Percentiles rank a stretch among this genome's conserved stretches.
Evolutionary conservation across 2,113 vertebrate species (phyloP).

Genomic region (Vulpes vulpes): DNA sequence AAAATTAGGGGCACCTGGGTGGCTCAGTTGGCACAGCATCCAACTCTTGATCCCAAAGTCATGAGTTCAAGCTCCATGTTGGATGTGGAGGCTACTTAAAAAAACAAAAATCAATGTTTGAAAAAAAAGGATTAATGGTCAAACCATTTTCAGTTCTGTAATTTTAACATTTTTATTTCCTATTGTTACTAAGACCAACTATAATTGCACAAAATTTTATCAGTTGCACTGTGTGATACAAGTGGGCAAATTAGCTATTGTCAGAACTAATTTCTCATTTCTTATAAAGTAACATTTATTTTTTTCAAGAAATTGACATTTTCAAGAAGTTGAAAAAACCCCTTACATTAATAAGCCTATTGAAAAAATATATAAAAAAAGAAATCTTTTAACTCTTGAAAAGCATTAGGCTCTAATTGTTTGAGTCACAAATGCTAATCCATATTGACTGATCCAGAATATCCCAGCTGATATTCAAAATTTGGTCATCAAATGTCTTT

Average conservation of each 20-base stretch:
- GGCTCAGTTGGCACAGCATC: too few relatives aligned
- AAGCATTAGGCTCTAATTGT: conserved; percentile 66
- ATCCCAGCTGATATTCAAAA: background rate
- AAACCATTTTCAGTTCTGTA: background rate
- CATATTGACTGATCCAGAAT: background rate
- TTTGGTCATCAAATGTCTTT: conserved; percentile 11
- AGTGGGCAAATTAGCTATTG: background rate
- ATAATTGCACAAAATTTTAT: background rate
- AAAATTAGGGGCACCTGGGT: background rate
- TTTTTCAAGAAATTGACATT: background rate
- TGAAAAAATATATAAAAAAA: background rate
- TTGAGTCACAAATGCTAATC: conserved; percentile 29
- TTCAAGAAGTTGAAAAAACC: background rate
- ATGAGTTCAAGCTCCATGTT: too few relatives aligned
- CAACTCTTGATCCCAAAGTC: too few relatives aligned
- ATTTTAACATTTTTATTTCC: conserved; percentile 17
- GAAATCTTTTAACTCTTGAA: conserved; percentile 39
- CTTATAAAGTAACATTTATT: background rate
- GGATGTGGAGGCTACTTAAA: too few relatives aligned
- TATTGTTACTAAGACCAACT: background rate
- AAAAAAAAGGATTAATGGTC: background rate
- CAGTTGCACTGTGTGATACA: background rate
- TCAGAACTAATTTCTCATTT: conserved; percentile 38
- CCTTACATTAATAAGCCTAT: conserved; percentile 40
- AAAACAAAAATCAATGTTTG: background rate